Conservation (phyloP, 2,888 invertebrate genomes). For the Stratiomys singularior region DNA sequence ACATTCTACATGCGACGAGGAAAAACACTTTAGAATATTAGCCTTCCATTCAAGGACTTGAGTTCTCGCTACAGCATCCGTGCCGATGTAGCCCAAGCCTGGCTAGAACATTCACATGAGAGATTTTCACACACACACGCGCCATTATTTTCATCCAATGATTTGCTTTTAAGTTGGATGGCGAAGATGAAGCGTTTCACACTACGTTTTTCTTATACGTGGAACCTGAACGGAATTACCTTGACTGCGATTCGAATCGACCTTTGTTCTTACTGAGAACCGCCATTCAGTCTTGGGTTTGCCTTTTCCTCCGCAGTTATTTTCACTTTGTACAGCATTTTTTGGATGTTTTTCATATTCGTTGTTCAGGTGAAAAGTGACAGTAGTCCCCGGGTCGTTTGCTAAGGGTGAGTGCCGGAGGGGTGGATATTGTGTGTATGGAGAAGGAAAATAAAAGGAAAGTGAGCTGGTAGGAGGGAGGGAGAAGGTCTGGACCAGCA, state of each 20-base stretch:
- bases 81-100: background rate
- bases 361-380: slow-evolving; percentile 33
- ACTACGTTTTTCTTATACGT: too few species aligned
- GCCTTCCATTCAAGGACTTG: slow-evolving; percentile 5
- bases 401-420: background rate
- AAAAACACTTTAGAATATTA: background rate
- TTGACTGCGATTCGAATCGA: background rate
- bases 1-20: background rate
- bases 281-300: background rate
- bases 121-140: background rate
- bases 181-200: too few species aligned
- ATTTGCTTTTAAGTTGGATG: background rate
- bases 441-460: too few species aligned
- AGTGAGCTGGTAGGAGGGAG: too few species aligned
- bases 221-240: background rate
- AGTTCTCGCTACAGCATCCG: background rate
- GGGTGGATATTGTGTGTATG: background rate
- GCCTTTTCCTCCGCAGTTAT: background rate
- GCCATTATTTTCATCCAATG: slow-evolving; percentile 15
- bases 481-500: too few species aligned
- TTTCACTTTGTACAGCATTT: slow-evolving; percentile 1
- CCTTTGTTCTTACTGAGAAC: slow-evolving; percentile 19
- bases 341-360: slow-evolving; percentile 14
- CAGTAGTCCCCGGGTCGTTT: slow-evolving; percentile 13
- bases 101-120: background rate